phyloP scores from a whole-genome alignment of 1,140 invertebrate genomes.

The Lepidurus packardi region DNA sequence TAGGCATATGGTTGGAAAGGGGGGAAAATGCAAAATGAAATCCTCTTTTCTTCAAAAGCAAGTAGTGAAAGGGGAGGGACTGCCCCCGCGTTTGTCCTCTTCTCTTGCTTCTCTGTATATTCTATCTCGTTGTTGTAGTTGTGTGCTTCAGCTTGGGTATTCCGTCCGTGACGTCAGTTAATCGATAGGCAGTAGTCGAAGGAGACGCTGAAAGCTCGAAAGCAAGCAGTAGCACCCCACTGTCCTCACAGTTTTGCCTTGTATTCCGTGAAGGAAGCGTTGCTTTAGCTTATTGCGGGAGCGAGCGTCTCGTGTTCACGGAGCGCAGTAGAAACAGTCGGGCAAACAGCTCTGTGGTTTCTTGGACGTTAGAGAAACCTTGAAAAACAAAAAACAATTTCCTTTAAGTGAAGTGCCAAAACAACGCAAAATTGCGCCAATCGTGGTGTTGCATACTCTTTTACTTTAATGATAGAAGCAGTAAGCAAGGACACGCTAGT shows the following conservation, averaged over 20 bases:
- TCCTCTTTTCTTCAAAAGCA: neutral
- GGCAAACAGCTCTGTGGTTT: too few relatives aligned
- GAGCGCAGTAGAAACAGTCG: too few relatives aligned
- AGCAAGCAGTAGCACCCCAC: conserved; percentile 9
- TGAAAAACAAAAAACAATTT: too few relatives aligned
- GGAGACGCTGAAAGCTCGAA: conserved; percentile 8
- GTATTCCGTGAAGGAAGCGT: conserved; percentile 8
- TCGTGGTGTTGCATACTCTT: too few relatives aligned
- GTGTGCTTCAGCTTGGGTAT: conserved; percentile 1
- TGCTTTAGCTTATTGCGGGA: neutral
- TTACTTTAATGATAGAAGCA: too few relatives aligned
- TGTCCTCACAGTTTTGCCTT: conserved; percentile 4
- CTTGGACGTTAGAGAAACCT: too few relatives aligned
- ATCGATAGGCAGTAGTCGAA: conserved; percentile 17
- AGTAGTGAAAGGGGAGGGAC: conserved; percentile 3
- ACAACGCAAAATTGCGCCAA: too few relatives aligned
- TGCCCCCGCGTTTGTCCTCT: conserved; percentile 4
- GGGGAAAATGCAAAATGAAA: neutral
- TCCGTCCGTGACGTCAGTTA: conserved; percentile 4
- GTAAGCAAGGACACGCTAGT: too few relatives aligned
- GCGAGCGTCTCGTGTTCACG: neutral
- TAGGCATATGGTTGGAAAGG: neutral
- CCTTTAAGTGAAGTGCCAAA: too few relatives aligned
- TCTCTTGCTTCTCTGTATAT: conserved; percentile 11
- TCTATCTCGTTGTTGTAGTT: conserved; percentile 13